Base-by-base conservation (phyloP, 2,888 invertebrate species). In the Microctonus hyperodae region DNA sequence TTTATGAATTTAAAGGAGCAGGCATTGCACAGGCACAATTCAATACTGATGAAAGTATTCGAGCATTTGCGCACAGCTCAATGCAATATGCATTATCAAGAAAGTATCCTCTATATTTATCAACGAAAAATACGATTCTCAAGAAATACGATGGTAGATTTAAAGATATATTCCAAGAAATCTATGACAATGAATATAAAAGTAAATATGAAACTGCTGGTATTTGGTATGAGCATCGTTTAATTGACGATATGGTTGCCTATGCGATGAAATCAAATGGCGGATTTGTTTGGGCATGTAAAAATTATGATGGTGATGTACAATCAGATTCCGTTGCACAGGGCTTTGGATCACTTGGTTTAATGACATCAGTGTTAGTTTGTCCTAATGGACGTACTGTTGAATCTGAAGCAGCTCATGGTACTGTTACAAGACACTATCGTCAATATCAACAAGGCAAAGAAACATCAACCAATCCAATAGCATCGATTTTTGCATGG, bases 401-500 rank as follows among this genome's bases (percentile, higher is more conserved):
- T 0, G 98, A 98, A 85, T 92, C 98, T 0, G 98, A 99, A 86
- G 98, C 98, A 13, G 98, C 98, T 68, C 98, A 99, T 83, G 98
- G 98, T 51, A 98, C 98, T 0, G 97, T 93, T 0, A 97, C 97
- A 0, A 89, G 97, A 67, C 97, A 97, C 83, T 97, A 90, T 85
- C 88, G 95, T 61, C 89, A 92, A 86, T 89, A 97, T 86, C 91
- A 94, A 86, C 89, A 97, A 88, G 98, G 98, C 72, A 94, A 97
- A 84, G 98, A 98, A 86, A 99, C 99, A 0, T 98, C 98, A 33
- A 99, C 98, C 59, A 99, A 99, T 85, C 96, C 98, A 0, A 98
- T 99, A 79, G 98, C 98, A 23, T 98, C 98, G 0, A 98, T 99
- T 79, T 99, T 97, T 85, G 99, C 99, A 1, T 99, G 99, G 99